Percentiles rank a stretch among this genome's conserved stretches.
Evolutionary conservation across 2,113 vertebrate species (phyloP).

Genomic region (Origma solitaria): DNA sequence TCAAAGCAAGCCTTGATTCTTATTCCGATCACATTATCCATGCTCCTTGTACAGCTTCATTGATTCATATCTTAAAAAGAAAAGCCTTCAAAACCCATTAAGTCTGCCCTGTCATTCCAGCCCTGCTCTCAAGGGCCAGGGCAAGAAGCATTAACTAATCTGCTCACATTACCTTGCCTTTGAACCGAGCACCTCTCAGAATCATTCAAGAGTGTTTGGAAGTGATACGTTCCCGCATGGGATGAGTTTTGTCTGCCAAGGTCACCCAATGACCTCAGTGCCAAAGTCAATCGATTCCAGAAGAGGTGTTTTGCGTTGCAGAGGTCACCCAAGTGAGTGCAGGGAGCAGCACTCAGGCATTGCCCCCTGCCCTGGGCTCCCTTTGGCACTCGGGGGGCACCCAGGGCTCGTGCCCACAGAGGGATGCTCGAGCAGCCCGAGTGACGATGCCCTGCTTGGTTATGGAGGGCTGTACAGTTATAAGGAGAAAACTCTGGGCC

Average conservation of each 20-base stretch:
- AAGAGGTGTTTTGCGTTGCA: background rate
- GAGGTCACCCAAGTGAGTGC: background rate
- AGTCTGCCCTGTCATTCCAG: conserved; percentile 18
- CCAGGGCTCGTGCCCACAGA: fast-evolving
- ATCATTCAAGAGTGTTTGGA: conserved; percentile 23
- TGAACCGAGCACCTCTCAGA: background rate
- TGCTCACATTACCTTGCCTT: conserved; percentile 53
- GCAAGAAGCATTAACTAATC: conserved; percentile 49
- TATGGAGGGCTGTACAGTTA: fast-evolving
- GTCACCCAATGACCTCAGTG: background rate
- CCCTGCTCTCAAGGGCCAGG: conserved; percentile 44
- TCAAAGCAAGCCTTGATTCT: conserved; percentile 57
- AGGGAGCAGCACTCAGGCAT: background rate
- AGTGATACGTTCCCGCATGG: fast-evolving
- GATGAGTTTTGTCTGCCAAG: background rate
- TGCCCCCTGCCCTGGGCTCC: background rate
- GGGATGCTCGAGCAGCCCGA: background rate
- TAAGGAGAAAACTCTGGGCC: background rate
- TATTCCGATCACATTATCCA: conserved; percentile 55
- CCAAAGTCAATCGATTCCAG: background rate
- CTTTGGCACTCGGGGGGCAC: background rate
- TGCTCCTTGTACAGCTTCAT: conserved; percentile 43
- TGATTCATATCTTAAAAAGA: conserved; percentile 63
- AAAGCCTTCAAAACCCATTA: conserved; percentile 63
- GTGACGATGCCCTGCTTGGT: background rate